phyloP scores from a whole-genome alignment of 1,140 invertebrate genomes.

The Procambarus virginalis region DNA sequence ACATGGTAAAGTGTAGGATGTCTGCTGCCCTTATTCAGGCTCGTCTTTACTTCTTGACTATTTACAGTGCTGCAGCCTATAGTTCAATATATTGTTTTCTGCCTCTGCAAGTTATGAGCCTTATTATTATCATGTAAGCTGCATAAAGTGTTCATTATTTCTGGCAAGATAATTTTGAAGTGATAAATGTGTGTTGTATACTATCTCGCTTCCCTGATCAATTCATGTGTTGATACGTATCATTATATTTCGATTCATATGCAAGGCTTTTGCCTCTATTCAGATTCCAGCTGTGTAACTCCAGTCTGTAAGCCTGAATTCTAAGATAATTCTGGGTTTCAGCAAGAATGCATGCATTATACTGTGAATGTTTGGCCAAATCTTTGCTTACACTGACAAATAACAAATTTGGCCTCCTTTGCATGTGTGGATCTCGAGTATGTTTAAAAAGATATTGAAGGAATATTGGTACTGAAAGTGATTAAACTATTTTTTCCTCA shows the following conservation, averaged over 20 bases:
- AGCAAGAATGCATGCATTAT: not conserved
- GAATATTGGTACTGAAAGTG: not conserved
- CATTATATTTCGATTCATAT: conserved; percentile 27
- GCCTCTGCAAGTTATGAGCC: conserved; percentile 51
- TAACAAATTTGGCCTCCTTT: not conserved
- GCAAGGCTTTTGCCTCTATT: conserved; percentile 51
- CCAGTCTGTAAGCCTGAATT: not conserved
- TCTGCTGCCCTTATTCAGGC: conserved; percentile 39
- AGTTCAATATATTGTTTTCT: conserved; percentile 46
- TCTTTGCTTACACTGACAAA: not conserved
- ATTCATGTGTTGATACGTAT: conserved; percentile 21
- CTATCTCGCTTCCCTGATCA: conserved; percentile 34
- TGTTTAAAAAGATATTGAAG: not conserved
- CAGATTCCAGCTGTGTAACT: conserved; percentile 3
- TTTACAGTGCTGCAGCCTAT: conserved; percentile 47
- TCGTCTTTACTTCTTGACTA: conserved; percentile 36
- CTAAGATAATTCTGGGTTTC: not conserved
- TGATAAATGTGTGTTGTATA: conserved; percentile 63
- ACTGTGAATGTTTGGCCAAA: not conserved
- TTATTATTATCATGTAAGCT: conserved; percentile 32
- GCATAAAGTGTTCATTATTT: conserved; percentile 55
- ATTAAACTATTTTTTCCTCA: not conserved
- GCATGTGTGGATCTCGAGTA: not conserved
- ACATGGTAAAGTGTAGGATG: conserved; percentile 23
- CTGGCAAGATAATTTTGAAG: conserved; percentile 43